These are phyloP conservation scores for Ammospiza nelsoni DNA, from an alignment of 2,113 vertebrate species.

Conservation along the genomic window DNA sequence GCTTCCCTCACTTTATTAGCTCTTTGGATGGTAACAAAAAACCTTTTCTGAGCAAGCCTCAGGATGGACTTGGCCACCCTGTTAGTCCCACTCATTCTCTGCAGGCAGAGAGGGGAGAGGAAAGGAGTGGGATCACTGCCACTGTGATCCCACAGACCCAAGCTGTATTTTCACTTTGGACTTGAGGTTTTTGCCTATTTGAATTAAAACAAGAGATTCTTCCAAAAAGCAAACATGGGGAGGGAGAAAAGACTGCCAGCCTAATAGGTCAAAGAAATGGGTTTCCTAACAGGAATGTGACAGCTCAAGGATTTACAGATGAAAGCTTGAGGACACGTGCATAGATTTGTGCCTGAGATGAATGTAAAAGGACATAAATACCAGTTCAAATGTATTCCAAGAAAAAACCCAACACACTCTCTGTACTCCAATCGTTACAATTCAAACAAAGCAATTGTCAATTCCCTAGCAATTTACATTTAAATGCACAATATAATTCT, in stretches of 20 bases:
- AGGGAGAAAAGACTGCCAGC: not conserved
- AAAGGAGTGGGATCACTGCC: not conserved
- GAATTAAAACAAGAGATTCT: not conserved
- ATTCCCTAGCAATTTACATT: not conserved
- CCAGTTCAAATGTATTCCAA: conserved; percentile 1
- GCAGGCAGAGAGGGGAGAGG: not conserved
- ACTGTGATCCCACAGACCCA: not conserved
- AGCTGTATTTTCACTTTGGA: not conserved
- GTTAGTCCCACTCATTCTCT: not conserved
- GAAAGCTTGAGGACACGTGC: not conserved
- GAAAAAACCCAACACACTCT: not conserved
- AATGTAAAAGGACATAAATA: conserved; percentile 17
- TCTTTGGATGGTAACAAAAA: not conserved
- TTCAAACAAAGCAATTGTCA: conserved; percentile 39
- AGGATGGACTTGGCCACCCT: not conserved
- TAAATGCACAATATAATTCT: conserved; percentile 31
- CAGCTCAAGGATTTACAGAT: conserved; percentile 30
- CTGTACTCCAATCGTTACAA: not conserved
- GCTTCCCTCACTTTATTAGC: not conserved
- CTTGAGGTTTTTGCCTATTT: not conserved
- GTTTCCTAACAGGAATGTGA: not conserved
- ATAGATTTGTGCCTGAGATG: not conserved
- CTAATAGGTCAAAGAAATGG: not conserved
- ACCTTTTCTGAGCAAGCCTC: not conserved
- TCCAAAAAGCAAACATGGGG: not conserved